Conservation (phyloP, 2,888 invertebrate species). For the Marronus borbonicus region DNA sequence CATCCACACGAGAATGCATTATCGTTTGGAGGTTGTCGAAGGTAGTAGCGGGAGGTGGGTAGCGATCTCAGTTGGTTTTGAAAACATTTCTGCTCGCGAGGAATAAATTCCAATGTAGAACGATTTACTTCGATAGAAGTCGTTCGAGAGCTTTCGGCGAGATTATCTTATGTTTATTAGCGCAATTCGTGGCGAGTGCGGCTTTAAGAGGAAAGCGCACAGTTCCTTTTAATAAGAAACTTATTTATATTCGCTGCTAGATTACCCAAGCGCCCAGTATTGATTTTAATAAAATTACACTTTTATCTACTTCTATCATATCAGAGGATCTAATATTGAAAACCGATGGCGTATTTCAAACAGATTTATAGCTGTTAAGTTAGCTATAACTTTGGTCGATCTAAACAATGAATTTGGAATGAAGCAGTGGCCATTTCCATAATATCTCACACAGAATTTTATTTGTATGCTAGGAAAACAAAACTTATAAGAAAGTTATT, state of each 20-base stretch:
- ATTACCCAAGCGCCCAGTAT: too few species aligned
- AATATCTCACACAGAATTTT: too few species aligned
- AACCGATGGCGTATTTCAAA: too few species aligned
- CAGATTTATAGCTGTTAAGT: too few species aligned
- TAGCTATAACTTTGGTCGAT: too few species aligned
- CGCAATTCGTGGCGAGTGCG: slow-evolving; percentile 9
- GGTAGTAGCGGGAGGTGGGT: background rate
- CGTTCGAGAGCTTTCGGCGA: background rate
- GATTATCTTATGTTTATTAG: slow-evolving; percentile 10
- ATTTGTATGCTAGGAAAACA: too few species aligned
- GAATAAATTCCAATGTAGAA: background rate
- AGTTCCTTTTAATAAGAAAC: slow-evolving; percentile 1
- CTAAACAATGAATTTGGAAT: too few species aligned
- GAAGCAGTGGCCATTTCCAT: too few species aligned
- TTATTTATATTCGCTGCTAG: background rate
- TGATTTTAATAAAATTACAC: too few species aligned
- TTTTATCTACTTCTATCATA: too few species aligned
- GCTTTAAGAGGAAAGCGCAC: background rate
- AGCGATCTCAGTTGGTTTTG: slow-evolving; percentile 10
- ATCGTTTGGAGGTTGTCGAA: slow-evolving; percentile 11
- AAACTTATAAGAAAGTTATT: too few species aligned
- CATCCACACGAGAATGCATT: slow-evolving; percentile 22
- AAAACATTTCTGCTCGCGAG: slow-evolving; percentile 2
- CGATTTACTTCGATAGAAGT: slow-evolving; percentile 9
- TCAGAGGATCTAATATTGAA: too few species aligned